phyloP scores from a whole-genome alignment of 2,888 invertebrate species.

The Bugulina stolonifera region DNA sequence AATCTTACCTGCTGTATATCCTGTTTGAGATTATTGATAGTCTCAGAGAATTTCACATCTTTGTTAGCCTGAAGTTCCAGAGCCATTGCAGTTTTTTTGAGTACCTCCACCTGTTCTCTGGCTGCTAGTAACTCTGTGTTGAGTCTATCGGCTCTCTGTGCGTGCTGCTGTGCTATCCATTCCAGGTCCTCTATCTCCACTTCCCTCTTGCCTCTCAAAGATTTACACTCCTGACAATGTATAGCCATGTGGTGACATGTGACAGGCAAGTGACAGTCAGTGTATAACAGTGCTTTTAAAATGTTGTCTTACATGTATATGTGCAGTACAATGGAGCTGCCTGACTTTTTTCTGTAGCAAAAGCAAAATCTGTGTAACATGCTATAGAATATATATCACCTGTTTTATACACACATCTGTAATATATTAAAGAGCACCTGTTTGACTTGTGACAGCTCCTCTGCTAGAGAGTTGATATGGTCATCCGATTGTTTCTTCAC shows the following conservation, averaged over 20 bases:
- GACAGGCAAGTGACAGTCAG: too few relatives aligned
- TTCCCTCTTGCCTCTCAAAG: conserved; percentile 38
- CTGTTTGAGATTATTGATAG: conserved; percentile 18
- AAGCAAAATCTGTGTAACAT: too few relatives aligned
- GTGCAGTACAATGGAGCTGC: too few relatives aligned
- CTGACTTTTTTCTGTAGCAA: too few relatives aligned
- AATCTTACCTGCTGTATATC: conserved; percentile 26
- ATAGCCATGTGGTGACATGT: too few relatives aligned
- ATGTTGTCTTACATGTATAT: too few relatives aligned
- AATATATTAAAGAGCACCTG: conserved; percentile 2
- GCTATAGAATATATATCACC: too few relatives aligned
- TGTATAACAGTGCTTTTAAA: too few relatives aligned
- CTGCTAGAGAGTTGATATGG: background rate
- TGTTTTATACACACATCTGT: too few relatives aligned
- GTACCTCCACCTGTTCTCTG: conserved; percentile 30
- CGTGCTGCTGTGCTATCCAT: conserved; percentile 45
- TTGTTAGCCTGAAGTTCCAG: background rate
- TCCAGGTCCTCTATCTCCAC: conserved; percentile 43
- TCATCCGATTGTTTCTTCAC: conserved; percentile 17
- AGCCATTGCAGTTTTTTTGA: background rate
- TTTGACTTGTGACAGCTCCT: conserved; percentile 5
- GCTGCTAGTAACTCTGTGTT: conserved; percentile 39
- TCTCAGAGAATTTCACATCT: conserved; percentile 11
- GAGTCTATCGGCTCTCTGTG: conserved; percentile 41
- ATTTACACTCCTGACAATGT: conserved; percentile 45